These are phyloP conservation scores for Sorex maritimensis DNA, from an alignment of 2,797 vertebrate genomes.

Conservation along the genomic window DNA sequence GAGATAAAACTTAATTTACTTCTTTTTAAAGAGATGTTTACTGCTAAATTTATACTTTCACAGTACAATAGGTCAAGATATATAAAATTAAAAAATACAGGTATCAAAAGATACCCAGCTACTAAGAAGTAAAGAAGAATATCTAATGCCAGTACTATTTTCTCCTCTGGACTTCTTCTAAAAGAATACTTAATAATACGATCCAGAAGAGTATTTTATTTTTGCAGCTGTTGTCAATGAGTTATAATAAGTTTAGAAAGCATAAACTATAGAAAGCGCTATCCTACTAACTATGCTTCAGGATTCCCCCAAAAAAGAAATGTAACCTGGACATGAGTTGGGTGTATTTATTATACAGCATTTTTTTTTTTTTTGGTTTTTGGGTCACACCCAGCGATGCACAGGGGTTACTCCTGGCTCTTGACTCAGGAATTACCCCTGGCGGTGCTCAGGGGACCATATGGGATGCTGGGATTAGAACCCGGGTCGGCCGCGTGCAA, in stretches of 20 bases:
- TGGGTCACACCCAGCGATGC: too few relatives aligned
- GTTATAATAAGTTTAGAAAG: constrained; percentile 52
- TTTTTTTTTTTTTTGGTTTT: too few relatives aligned
- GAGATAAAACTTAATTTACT: constrained; percentile 31
- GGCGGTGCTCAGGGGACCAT: too few relatives aligned
- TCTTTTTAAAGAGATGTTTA: neutral
- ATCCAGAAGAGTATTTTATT: neutral
- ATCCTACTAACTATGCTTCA: constrained; percentile 37
- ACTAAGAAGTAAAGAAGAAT: neutral
- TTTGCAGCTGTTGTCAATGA: neutral
- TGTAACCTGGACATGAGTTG: constrained; percentile 1
- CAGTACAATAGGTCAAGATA: neutral
- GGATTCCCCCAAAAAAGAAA: constrained; percentile 68
- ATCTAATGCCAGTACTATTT: neutral
- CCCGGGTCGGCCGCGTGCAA: too few relatives aligned
- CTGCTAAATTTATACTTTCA: constrained; percentile 48
- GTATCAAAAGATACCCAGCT: constrained; percentile 37
- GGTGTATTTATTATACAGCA: constrained; percentile 23
- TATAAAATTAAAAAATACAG: constrained; percentile 34
- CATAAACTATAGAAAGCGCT: neutral
- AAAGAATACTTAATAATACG: constrained; percentile 5
- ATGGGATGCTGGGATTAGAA: too few relatives aligned
- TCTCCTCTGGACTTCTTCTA: neutral
- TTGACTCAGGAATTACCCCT: too few relatives aligned
- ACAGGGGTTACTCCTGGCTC: too few relatives aligned